phyloP scores from a whole-genome alignment of 2,797 vertebrate genomes.

The Centropyge bicolor region DNA sequence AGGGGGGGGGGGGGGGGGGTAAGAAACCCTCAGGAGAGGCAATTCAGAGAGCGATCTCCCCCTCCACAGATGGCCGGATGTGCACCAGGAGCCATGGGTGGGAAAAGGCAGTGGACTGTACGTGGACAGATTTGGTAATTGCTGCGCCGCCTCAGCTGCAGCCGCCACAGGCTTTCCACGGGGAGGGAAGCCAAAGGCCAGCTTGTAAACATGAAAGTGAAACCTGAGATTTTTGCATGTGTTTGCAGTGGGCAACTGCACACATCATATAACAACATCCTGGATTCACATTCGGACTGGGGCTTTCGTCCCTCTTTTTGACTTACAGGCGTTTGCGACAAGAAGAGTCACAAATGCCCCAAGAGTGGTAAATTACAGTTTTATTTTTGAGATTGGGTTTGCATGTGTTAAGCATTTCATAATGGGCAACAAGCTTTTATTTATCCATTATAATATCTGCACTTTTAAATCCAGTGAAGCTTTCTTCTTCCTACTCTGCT shows the following conservation, averaged over 20 bases:
- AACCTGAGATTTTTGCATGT: constrained; percentile 52
- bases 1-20: constrained; percentile 6
- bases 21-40: constrained; percentile 38
- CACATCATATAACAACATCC: constrained; percentile 26
- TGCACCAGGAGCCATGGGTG: constrained; percentile 38
- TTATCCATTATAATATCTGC: background rate
- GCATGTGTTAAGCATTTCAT: background rate
- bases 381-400: background rate
- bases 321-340: background rate
- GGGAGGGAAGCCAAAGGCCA: constrained; percentile 68
- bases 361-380: background rate
- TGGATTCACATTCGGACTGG: background rate
- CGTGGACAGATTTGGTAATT: constrained; percentile 59
- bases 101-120: constrained; percentile 52
- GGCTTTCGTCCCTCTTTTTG: background rate
- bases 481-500: background rate
- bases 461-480: background rate
- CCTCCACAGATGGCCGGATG: constrained; percentile 33
- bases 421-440: background rate
- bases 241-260: constrained; percentile 35
- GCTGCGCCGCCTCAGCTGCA: constrained; percentile 54
- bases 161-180: constrained; percentile 47
- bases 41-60: constrained; percentile 23
- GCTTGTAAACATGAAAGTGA: constrained; percentile 70
- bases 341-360: background rate